These are phyloP conservation scores for Carassius gibelio DNA, from an alignment of 2,113 vertebrate genomes.

Conservation along the genomic window DNA sequence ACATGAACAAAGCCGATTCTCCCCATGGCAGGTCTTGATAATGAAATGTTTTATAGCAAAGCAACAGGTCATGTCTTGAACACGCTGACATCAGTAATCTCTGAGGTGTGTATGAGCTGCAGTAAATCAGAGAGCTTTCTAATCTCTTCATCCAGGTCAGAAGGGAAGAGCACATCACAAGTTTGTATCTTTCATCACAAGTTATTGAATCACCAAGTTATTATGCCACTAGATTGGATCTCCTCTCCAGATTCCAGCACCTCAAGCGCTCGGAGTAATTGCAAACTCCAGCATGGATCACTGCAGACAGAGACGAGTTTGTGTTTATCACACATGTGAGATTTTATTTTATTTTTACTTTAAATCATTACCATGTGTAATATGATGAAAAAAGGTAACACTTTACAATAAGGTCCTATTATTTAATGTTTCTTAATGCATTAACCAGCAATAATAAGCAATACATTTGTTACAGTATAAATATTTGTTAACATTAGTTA, in stretches of 20 bases:
- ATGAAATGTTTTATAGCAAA: not conserved
- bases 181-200: conserved; percentile 41
- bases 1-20: no score
- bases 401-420: not conserved
- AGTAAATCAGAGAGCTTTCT: not conserved
- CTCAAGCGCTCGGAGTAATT: conserved; percentile 50
- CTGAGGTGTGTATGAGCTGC: not conserved
- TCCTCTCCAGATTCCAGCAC: conserved; percentile 23
- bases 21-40: not conserved
- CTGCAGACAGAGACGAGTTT: conserved; percentile 4
- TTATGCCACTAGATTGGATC: conserved; percentile 53
- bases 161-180: conserved; percentile 43
- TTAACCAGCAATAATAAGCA: not conserved
- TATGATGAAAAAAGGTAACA: not conserved
- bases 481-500: not conserved
- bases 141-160: conserved; percentile 52
- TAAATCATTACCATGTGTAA: not conserved
- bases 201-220: conserved; percentile 46
- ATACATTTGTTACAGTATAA: not conserved
- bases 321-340: not conserved
- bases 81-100: not conserved
- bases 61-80: not conserved
- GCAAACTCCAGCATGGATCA: conserved; percentile 44
- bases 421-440: not conserved
- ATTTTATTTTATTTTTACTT: not conserved